A percentile compares a stretch with the other conserved stretches of the same genome.
Conservation (phyloP, 2,113 vertebrate species). For the Reinhardtius hippoglossoides region DNA sequence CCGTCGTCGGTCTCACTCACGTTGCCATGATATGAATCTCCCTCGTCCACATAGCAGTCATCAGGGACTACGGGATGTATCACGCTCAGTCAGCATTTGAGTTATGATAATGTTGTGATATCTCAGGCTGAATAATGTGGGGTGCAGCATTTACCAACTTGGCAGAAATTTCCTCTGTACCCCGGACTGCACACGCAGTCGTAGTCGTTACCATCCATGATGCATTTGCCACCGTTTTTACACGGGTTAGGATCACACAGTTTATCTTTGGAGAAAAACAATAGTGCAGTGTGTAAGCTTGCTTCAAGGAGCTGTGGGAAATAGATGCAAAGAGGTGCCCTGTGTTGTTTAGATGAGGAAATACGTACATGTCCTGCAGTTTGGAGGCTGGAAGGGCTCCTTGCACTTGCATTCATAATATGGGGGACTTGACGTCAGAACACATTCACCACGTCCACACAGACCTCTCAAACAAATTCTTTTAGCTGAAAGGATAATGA, state of each 20-base stretch:
- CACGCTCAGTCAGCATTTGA: not conserved
- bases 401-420: conserved; percentile 83
- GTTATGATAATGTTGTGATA: not conserved
- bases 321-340: not conserved
- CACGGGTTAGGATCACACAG: conserved; percentile 79
- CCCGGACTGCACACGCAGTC: conserved; percentile 73
- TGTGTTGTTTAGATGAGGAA: not conserved
- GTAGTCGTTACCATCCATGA: conserved; percentile 67
- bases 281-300: not conserved
- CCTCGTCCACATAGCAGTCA: conserved; percentile 79
- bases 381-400: conserved; percentile 76
- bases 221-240: conserved; percentile 76
- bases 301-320: not conserved
- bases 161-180: conserved; percentile 77
- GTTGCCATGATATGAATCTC: conserved; percentile 80
- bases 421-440: conserved; percentile 71
- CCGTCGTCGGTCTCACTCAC: conserved; percentile 79
- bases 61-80: conserved; percentile 60
- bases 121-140: not conserved
- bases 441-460: conserved; percentile 80
- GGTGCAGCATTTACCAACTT: conserved; percentile 76
- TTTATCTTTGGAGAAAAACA: conserved; percentile 52
- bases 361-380: conserved; percentile 70
- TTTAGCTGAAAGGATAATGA: conserved; percentile 51
- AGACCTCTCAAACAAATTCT: conserved; percentile 55